Base-by-base conservation (phyloP, 2,888 invertebrate genomes). In the Drosophila nr. perissopoda region DNA sequence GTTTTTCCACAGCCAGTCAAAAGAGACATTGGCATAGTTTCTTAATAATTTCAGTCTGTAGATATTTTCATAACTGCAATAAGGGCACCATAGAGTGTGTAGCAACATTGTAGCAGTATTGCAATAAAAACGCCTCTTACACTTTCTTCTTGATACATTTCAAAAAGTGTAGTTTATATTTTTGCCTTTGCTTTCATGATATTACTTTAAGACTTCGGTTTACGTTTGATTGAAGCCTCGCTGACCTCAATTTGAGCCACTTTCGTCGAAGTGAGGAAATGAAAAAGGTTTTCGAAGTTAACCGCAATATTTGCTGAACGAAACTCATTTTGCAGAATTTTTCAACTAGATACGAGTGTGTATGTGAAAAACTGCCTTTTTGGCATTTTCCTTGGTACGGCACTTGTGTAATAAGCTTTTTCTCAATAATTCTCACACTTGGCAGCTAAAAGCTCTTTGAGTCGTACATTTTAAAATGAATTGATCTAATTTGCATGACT, bases 221-320 rank as follows among this genome's bases (percentile, higher is more conserved):
- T 45, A 58, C 59, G 49, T 62, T 48, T 76, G 64, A 79, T 67
- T 73, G 61, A 64, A 70, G 52, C 52, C 38, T 18, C 18, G 48
- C 51, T 67, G 66, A 64, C 71, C 76, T 64, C 57, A 69, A 75
- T 68, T 60, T 33, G 6, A 33, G 7, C 27, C 51, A 38, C 52
- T 68, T 58, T 36, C 25, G 48, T 29, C 21, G 27, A 31, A 67
- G 51, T 58, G 27, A 34, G 49, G n/a, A 70, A 74, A 70, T 78
- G 73, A 60, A 73, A 77, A 53, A 60, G 69, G 52, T 63, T 69
- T 73, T 53, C 18, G 31, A 62, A 62, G 58, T 77, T 66, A 73
- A 63, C 36, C 42, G 45, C 69, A 66, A 48, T 48, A 54, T 51
- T 49, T 45, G 29, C 65, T 49, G 16, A 51, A 36, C 16, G 25